These are phyloP conservation scores for Enhydra lutris DNA, from an alignment of 2,113 vertebrate species.

Conservation along the genomic window DNA sequence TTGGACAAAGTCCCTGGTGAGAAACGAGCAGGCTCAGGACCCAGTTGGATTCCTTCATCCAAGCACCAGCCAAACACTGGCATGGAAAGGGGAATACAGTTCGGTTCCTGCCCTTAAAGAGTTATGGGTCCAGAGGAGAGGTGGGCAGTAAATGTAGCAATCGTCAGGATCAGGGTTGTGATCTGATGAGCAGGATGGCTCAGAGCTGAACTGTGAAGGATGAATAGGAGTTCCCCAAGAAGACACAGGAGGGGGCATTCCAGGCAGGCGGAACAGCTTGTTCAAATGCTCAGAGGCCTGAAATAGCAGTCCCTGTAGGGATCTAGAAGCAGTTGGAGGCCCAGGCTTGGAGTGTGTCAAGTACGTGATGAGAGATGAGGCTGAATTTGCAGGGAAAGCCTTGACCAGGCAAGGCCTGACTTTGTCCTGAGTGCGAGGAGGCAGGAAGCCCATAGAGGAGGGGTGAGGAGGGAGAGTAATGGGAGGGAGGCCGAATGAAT, in stretches of 20 bases:
- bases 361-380: background rate
- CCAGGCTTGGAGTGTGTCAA: background rate
- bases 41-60: background rate
- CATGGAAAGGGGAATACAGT: background rate
- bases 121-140: background rate
- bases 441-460: background rate
- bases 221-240: background rate
- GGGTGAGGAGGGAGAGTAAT: background rate
- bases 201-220: background rate
- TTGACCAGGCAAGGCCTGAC: background rate
- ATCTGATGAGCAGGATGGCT: background rate
- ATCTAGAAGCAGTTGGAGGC: background rate
- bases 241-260: background rate
- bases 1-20: background rate
- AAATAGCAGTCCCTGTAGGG: background rate
- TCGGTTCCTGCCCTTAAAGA: background rate
- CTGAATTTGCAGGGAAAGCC: background rate
- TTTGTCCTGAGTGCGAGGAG: background rate
- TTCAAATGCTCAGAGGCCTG: constrained; percentile 20
- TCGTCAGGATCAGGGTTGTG: background rate
- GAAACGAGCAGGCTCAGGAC: background rate
- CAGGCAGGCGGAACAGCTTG: background rate
- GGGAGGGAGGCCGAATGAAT: background rate
- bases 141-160: background rate
- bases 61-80: background rate